phyloP scores from a whole-genome alignment of 2,113 vertebrate species.

The Aleadryas rufinucha region DNA sequence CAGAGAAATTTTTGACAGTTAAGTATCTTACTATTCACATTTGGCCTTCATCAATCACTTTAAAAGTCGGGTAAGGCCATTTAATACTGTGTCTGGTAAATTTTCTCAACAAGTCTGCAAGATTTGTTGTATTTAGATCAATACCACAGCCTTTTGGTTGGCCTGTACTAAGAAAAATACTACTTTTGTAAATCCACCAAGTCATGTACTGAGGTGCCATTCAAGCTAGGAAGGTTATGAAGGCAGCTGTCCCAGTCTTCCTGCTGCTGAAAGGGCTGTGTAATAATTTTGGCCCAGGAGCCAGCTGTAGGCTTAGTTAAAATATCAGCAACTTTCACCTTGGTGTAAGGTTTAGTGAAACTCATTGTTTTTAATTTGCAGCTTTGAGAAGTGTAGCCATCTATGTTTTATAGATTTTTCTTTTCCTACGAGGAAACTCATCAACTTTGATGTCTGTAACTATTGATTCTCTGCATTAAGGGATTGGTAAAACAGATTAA shows the following conservation, averaged over 20 bases:
- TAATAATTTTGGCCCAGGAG: background rate
- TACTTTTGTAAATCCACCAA: background rate
- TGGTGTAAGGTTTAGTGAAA: conserved; percentile 39
- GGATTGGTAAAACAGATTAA: conserved; percentile 64
- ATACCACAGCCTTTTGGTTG: background rate
- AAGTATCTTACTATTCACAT: background rate
- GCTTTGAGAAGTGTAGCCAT: conserved; percentile 49
- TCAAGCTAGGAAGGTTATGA: background rate
- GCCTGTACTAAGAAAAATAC: background rate
- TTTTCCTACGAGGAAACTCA: conserved; percentile 50
- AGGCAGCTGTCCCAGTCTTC: background rate
- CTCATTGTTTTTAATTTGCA: conserved; percentile 64
- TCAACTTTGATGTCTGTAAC: conserved; percentile 66
- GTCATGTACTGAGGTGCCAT: background rate
- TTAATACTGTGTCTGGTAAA: background rate
- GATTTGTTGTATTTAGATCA: background rate
- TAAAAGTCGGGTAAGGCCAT: background rate
- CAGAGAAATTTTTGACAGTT: background rate
- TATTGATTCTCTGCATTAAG: conserved; percentile 65
- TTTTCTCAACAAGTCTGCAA: background rate
- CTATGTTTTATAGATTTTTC: conserved; percentile 61
- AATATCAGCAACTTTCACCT: conserved; percentile 29
- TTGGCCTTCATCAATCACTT: background rate
- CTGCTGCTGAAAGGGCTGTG: background rate
- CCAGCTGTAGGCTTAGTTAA: background rate